Percentiles rank a stretch among this genome's conserved stretches.
These are phyloP conservation scores for Lichenostomus cassidix DNA, from an alignment of 2,113 vertebrate species.

Conservation along the genomic window DNA sequence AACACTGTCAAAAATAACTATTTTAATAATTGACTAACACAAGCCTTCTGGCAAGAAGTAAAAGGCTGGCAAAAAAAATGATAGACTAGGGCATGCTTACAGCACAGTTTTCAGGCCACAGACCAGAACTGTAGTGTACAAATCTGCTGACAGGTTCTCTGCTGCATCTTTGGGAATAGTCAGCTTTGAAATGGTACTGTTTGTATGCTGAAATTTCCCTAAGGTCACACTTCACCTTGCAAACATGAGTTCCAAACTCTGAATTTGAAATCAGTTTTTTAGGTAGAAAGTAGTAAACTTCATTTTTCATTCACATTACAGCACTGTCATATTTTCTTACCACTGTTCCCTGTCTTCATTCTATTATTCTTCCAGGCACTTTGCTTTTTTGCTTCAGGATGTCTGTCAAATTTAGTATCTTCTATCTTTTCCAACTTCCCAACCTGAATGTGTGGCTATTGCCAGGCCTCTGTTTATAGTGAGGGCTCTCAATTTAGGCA, in stretches of 20 bases:
- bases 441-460: neutral
- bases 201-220: neutral
- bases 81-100: accelerated
- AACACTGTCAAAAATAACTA: neutral
- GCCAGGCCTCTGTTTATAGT: neutral
- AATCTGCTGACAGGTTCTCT: neutral
- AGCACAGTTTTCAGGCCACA: accelerated
- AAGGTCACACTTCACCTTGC: neutral
- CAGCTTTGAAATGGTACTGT: neutral
- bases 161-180: neutral
- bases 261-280: neutral
- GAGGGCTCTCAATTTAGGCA: neutral
- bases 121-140: neutral
- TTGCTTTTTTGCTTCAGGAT: neutral
- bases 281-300: neutral
- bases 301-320: neutral
- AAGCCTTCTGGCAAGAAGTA: neutral
- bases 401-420: neutral
- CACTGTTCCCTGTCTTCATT: neutral
- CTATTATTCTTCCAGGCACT: neutral
- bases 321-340: neutral
- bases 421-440: neutral
- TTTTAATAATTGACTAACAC: neutral
- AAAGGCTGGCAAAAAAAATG: neutral
- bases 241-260: neutral